Conservation (phyloP, 2,888 invertebrate species). For the Stenodema calcarata region DNA sequence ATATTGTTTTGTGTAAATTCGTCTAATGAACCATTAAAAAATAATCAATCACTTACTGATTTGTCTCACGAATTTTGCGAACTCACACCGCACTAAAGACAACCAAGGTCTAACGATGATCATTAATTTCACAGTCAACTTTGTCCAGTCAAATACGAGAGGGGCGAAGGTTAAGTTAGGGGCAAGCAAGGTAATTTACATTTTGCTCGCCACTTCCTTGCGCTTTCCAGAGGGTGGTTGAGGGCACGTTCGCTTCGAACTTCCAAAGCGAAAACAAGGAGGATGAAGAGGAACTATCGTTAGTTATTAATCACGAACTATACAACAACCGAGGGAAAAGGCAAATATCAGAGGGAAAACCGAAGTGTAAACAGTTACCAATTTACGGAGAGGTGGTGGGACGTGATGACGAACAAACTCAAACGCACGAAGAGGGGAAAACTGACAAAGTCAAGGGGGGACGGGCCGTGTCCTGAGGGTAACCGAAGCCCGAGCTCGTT, state of each 20-base stretch:
- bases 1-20: too few relatives aligned
- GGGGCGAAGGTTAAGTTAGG: slow-evolving; percentile 31
- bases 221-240: not conserved
- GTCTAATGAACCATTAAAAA: too few relatives aligned
- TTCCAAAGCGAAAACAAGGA: not conserved
- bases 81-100: not conserved
- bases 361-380: not conserved
- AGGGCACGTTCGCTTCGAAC: not conserved
- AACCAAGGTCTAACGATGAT: slow-evolving; percentile 16
- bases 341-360: too few relatives aligned
- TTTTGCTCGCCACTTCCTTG: slow-evolving; percentile 33
- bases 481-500: slow-evolving; percentile 1
- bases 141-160: slow-evolving; percentile 30
- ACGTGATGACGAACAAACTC: not conserved
- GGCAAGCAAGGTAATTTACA: slow-evolving; percentile 47
- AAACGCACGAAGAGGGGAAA: not conserved
- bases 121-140: slow-evolving; percentile 45
- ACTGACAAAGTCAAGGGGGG: not conserved
- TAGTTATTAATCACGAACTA: slow-evolving; percentile 32
- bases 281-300: not conserved
- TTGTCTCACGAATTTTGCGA: not conserved
- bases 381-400: not conserved
- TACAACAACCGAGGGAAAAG: not conserved
- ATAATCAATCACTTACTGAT: not conserved
- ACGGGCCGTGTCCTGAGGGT: not conserved